These are phyloP conservation scores for Nomada fucata DNA, from an alignment of 2,888 invertebrate genomes.

Conservation along the genomic window DNA sequence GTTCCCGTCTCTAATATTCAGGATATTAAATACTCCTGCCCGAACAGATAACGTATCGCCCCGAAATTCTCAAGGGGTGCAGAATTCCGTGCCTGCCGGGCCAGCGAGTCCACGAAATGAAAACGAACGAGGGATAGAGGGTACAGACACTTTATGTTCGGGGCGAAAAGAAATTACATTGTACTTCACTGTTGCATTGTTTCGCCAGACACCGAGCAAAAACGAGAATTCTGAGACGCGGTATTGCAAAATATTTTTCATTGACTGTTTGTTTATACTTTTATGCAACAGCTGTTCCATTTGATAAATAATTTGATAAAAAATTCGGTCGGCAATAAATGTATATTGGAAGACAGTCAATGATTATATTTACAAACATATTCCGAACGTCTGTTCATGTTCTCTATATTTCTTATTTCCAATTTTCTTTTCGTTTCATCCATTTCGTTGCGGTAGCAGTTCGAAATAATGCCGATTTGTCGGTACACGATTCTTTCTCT, in stretches of 20 bases:
- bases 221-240: background rate
- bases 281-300: no score
- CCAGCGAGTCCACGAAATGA: constrained; percentile 34
- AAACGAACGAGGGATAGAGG: constrained; percentile 33
- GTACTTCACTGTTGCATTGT: background rate
- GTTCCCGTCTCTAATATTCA: constrained; percentile 62
- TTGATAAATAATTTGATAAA: no score
- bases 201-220: background rate
- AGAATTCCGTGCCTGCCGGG: constrained; percentile 61
- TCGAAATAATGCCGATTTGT: no score
- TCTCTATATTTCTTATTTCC: no score
- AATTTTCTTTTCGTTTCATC: no score
- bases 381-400: no score
- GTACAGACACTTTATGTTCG: constrained; percentile 38
- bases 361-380: no score
- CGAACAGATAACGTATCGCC: constrained; percentile 68
- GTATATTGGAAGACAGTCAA: no score
- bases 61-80: constrained; percentile 65
- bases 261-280: no score
- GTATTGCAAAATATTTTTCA: background rate
- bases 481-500: no score
- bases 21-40: constrained; percentile 73
- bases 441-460: no score
- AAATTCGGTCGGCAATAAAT: no score
- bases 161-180: constrained; percentile 44